phyloP scores from a whole-genome alignment of 2,113 vertebrate species.

The Halcyon malimbica region DNA sequence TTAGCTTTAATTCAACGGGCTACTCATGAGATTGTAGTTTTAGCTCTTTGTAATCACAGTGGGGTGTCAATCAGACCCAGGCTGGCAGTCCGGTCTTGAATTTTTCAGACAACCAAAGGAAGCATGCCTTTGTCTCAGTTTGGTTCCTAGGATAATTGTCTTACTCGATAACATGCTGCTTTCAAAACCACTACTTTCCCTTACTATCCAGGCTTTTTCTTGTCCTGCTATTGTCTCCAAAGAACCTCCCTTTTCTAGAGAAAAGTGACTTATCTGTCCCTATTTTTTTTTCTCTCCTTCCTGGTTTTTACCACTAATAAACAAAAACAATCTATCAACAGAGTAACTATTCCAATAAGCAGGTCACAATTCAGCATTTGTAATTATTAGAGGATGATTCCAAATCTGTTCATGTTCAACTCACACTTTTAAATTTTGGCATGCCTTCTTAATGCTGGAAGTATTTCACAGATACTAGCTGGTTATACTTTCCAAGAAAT shows the following conservation, averaged over 20 bases:
- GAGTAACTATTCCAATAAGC: not conserved
- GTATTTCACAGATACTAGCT: constrained; percentile 34
- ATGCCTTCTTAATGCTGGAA: constrained; percentile 25
- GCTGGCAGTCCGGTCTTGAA: not conserved
- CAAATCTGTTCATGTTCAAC: constrained; percentile 31
- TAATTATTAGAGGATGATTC: not conserved
- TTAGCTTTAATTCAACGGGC: not conserved
- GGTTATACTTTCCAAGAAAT: constrained; percentile 54
- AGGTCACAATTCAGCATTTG: not conserved
- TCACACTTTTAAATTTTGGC: constrained; percentile 13
- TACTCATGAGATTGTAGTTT: not conserved
- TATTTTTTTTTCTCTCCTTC: not conserved
- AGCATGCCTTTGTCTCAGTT: not conserved
- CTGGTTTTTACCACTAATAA: not conserved
- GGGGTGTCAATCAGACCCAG: not conserved
- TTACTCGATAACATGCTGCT: not conserved
- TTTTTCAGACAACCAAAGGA: not conserved
- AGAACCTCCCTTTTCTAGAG: not conserved
- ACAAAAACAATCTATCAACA: not conserved
- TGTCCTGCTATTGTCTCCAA: not conserved
- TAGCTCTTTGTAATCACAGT: not conserved
- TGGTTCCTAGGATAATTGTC: not conserved
- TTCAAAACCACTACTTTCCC: not conserved
- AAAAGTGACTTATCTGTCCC: not conserved
- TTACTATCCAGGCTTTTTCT: not conserved